Evolutionary conservation across 1,140 invertebrate genomes (phyloP).

Genomic region (Leptinotarsa undecemlineata): DNA sequence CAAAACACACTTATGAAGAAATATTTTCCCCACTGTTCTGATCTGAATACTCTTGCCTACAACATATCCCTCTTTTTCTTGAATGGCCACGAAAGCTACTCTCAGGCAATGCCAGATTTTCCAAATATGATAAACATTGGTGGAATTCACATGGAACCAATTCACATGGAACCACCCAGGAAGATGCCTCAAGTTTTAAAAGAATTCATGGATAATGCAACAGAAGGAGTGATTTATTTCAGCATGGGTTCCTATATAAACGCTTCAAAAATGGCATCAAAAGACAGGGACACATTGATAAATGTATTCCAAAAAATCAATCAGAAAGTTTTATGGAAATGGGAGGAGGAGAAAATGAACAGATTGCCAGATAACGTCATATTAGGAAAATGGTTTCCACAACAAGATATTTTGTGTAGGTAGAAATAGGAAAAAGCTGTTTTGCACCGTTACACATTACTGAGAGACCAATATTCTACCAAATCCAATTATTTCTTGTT

Average conservation of each 20-base stretch:
- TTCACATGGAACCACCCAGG: slow-evolving; percentile 56
- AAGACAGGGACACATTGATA: slow-evolving; percentile 54
- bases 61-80: slow-evolving; percentile 60
- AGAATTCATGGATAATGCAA: slow-evolving; percentile 57
- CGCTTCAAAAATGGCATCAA: slow-evolving; percentile 38
- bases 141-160: slow-evolving; percentile 58
- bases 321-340: slow-evolving; percentile 64
- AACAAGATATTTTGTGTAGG: slow-evolving; percentile 69
- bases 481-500: too few species aligned
- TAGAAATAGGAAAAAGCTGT: too few species aligned
- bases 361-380: slow-evolving; percentile 65
- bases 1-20: slow-evolving; percentile 53
- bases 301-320: slow-evolving; percentile 59
- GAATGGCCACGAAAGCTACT: slow-evolving; percentile 62
- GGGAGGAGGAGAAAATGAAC: slow-evolving; percentile 60
- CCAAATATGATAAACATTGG: slow-evolving; percentile 62
- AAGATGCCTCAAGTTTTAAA: slow-evolving; percentile 56
- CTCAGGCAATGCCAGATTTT: slow-evolving; percentile 59
- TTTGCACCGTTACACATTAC: too few species aligned
- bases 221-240: slow-evolving; percentile 61
- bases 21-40: slow-evolving; percentile 56
- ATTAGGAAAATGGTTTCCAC: slow-evolving; percentile 69
- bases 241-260: slow-evolving; percentile 61
- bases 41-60: slow-evolving; percentile 57
- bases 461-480: too few species aligned